Evolutionary conservation across 2,797 vertebrate species (phyloP), one percentile per base, ranked within the genome.

Genomic region (Danio albolineatus): DNA sequence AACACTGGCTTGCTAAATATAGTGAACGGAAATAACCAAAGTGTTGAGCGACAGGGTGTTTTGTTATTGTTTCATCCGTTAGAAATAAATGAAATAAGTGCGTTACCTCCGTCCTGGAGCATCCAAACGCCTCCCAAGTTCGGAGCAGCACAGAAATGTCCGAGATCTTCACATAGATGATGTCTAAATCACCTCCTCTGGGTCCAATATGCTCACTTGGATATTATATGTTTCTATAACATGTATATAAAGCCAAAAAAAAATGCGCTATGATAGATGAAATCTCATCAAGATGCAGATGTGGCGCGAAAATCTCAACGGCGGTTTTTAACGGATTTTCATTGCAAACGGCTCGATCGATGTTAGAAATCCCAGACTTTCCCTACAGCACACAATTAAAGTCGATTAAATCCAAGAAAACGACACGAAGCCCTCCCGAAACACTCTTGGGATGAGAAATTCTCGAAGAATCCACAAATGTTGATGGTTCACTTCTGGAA

Each of bases 31-130:
- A n/a, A 28, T 44, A 8, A 36, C 16, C 10, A 53, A 66, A 36
- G n/a, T 12, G 66, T 28, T 76, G 13, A 1, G 36, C 46, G 10
- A 9, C 6, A 4, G 2, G 14, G 12, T 39, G 49, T 49, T 28
- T 54, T 41, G 1, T 6, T 65, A 2, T 5, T 21, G 13, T 36
- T 41, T 49, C 2, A 51, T 51, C 16, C 28, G 7, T 9, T 9
- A 5, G 17, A 36, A 72, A 62, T 10, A 19, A 64, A 1, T 56
- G 17, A 61, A 57, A 51, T 51, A 73, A 51, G 48, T 21, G 76
- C 10, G 43, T 79, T 79, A 83, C 81, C 81, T 83, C 44, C 51
- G 71, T 73, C 76, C 81, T 28, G 76, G 49, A 74, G 54, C 76
- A 61, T 75, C 71, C 64, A 79, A 78, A 75, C 57, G 76, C 21